Conservation (phyloP, 1,140 invertebrate genomes). For the Diachasma alloeum region DNA sequence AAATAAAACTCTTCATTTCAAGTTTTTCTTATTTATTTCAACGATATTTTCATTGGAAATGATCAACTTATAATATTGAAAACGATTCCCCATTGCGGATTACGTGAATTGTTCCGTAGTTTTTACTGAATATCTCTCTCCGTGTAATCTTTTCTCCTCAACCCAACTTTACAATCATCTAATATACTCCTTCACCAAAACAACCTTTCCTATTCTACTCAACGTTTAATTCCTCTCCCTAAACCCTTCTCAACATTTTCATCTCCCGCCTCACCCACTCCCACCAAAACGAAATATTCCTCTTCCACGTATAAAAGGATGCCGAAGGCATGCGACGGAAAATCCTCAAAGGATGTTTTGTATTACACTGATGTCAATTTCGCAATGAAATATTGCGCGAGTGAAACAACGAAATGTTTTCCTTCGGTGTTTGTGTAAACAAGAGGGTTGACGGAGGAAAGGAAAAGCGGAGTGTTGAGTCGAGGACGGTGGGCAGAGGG, state of each 20-base stretch:
- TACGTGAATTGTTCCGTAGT: too few relatives aligned
- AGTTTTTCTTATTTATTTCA: too few relatives aligned
- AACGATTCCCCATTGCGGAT: too few relatives aligned
- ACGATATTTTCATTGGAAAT: too few relatives aligned
- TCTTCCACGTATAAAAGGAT: neutral
- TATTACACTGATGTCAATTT: slow-evolving; percentile 2
- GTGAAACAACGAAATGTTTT: neutral
- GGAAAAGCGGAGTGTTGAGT: neutral
- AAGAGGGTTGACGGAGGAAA: neutral
- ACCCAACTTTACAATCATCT: neutral
- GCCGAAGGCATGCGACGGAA: neutral
- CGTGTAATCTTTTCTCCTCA: too few relatives aligned
- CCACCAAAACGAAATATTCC: neutral
- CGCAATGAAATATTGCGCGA: neutral
- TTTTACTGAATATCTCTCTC: too few relatives aligned
- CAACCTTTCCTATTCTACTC: neutral
- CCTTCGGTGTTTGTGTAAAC: slow-evolving; percentile 5
- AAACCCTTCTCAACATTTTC: too few relatives aligned
- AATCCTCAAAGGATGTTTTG: neutral
- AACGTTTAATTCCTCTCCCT: neutral
- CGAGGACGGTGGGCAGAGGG: neutral
- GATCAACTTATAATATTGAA: too few relatives aligned
- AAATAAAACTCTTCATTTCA: too few relatives aligned
- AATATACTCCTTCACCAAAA: too few relatives aligned
- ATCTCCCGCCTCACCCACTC: neutral